phyloP scores from a whole-genome alignment of 2,888 invertebrate genomes.

The Agrochola lota region DNA sequence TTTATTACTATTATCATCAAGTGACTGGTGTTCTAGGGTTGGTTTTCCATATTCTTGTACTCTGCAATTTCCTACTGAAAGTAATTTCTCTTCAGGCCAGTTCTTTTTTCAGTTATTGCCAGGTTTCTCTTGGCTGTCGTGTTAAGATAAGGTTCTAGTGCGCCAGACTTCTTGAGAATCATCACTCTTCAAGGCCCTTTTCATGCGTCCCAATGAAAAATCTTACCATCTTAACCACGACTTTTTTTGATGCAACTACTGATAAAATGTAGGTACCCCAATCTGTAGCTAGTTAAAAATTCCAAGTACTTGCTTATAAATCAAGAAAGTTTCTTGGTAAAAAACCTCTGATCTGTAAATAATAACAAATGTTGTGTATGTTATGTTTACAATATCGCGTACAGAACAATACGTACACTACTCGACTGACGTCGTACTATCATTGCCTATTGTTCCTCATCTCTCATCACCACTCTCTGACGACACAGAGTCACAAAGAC shows the following conservation, averaged over 20 bases:
- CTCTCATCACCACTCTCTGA: slow-evolving; percentile 40
- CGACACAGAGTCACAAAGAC: too few relatives aligned
- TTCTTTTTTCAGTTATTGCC: neutral
- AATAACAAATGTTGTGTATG: neutral
- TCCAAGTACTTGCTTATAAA: neutral
- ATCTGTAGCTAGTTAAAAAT: neutral
- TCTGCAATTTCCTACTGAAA: neutral
- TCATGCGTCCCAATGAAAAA: neutral
- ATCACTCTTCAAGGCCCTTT: neutral
- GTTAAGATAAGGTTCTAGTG: neutral
- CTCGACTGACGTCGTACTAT: slow-evolving; percentile 12
- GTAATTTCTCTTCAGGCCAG: neutral
- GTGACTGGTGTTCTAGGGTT: neutral
- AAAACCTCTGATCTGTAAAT: neutral
- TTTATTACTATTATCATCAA: slow-evolving; percentile 40
- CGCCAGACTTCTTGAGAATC: neutral
- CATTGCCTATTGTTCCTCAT: slow-evolving; percentile 6
- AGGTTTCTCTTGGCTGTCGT: neutral
- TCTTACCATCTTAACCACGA: neutral
- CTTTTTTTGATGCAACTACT: neutral
- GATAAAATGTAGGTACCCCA: neutral
- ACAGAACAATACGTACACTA: neutral
- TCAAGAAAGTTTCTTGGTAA: neutral
- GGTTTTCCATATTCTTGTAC: too few relatives aligned
- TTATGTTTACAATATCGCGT: neutral